Percentiles rank a stretch among this genome's conserved stretches.
Conservation (phyloP, 2,888 invertebrate species). For the Chrysolina americana region DNA sequence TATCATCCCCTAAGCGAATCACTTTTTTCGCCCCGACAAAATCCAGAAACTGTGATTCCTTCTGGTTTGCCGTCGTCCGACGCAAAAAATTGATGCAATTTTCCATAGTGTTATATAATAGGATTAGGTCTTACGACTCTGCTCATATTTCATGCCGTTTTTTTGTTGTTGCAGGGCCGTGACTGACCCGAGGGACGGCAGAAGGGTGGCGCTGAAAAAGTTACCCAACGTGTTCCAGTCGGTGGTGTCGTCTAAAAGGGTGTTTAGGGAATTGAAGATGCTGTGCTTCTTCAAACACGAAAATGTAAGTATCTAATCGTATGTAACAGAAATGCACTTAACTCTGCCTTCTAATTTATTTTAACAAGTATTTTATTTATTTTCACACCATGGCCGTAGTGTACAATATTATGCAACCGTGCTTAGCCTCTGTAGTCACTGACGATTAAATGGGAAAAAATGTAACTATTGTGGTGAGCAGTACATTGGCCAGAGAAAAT, state of each 20-base stretch:
- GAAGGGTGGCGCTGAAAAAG: constrained; percentile 98
- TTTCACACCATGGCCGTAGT: no score
- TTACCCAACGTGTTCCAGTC: constrained; percentile 99
- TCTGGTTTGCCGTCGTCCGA: neutral
- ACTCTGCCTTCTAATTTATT: no score
- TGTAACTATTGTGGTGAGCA: no score
- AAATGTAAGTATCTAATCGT: constrained; percentile 84
- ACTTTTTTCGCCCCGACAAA: neutral
- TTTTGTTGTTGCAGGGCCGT: constrained; percentile 89
- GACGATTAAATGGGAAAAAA: no score
- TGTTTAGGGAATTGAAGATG: constrained; percentile 99
- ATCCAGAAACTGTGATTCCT: neutral
- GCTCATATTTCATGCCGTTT: constrained; percentile 24
- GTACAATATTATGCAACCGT: no score
- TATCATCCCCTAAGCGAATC: neutral
- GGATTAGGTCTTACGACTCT: constrained; percentile 7
- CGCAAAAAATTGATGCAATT: constrained; percentile 13
- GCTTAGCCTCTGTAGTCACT: no score
- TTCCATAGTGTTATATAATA: constrained; percentile 16
- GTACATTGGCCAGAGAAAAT: no score
- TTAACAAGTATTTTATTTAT: no score
- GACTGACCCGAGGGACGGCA: constrained; percentile 98
- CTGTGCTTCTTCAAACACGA: constrained; percentile 99
- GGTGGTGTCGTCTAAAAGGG: constrained; percentile 97
- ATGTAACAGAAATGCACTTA: no score